Evolutionary conservation across 2,113 vertebrate species (phyloP).

Genomic region (Ceuthmochares aereus): DNA sequence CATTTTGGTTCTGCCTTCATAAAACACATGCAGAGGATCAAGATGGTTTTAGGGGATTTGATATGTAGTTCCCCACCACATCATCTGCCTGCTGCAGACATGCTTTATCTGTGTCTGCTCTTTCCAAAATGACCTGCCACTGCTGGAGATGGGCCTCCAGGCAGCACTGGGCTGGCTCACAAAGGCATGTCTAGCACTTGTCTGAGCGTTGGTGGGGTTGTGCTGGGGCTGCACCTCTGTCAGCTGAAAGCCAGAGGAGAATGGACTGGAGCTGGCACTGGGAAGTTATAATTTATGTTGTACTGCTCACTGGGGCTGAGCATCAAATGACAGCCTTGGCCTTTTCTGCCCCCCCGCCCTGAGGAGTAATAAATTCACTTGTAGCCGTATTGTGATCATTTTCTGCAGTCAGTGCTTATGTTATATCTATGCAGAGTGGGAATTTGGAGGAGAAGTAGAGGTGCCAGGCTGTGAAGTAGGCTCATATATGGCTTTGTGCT

Average conservation of each 20-base stretch:
- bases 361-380: background rate
- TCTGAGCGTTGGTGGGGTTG: accelerated
- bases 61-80: background rate
- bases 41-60: background rate
- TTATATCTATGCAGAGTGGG: background rate
- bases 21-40: background rate
- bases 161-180: background rate
- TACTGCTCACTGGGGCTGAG: background rate
- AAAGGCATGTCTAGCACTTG: background rate
- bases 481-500: background rate
- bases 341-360: background rate
- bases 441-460: background rate
- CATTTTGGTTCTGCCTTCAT: background rate
- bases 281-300: background rate
- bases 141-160: background rate
- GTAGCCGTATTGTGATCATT: background rate
- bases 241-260: background rate
- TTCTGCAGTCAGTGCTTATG: background rate
- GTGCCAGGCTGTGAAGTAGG: background rate
- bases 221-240: background rate
- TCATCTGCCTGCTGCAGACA: background rate
- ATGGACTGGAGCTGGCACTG: background rate
- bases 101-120: background rate
- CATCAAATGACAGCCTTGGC: background rate
- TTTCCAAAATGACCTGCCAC: background rate